Base-by-base conservation (phyloP, 2,888 invertebrate species). In the Litoditis marina region DNA sequence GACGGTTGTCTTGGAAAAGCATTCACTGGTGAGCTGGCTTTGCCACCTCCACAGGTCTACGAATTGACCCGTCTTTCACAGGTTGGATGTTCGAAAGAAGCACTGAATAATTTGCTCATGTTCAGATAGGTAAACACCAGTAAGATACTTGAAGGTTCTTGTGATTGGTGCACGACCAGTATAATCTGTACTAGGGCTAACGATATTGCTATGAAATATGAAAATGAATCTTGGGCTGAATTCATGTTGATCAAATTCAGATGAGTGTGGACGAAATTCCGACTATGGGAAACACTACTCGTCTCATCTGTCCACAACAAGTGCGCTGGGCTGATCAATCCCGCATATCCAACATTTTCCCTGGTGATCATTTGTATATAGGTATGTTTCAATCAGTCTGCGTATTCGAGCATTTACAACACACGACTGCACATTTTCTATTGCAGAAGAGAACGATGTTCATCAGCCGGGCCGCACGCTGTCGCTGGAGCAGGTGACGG, bases 11-110 rank as follows among this genome's bases (percentile, higher is more conserved):
- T 75, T 2, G 54, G 57, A 13, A 62, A 65, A 16, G 71, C 70
- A 1, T 57, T 34, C 25, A 19, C 51, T 1, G 78, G 74, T 28
- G 59, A 64, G 2, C 63, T 68, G 28, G 63, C 68, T 7, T 67
- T 81, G 2, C 81, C 81, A n/a, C 80, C 81, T 25, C 81, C 81
- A 7, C 81, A 81, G 55, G 76, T 73, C 46, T 81, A 81, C 60
- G 80, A 81, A 56, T 61, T 80, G 11, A 58, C 66, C 1, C 60
- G 79, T 39, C 56, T 80, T 6, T 49, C 70, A 22, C 66, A 71
- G 54, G 66, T 68, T 13, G 19, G n/a, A 31, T 1, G 50, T 25
- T 7, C n/a, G 50, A 22, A 3, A 44, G 19, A 4, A 8, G 3
- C 5, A 22, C 8, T 44, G 44, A 5, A 44, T 44, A 5, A 44